Conservation (phyloP, 2,113 vertebrate species). For the Neotoma lepida region DNA sequence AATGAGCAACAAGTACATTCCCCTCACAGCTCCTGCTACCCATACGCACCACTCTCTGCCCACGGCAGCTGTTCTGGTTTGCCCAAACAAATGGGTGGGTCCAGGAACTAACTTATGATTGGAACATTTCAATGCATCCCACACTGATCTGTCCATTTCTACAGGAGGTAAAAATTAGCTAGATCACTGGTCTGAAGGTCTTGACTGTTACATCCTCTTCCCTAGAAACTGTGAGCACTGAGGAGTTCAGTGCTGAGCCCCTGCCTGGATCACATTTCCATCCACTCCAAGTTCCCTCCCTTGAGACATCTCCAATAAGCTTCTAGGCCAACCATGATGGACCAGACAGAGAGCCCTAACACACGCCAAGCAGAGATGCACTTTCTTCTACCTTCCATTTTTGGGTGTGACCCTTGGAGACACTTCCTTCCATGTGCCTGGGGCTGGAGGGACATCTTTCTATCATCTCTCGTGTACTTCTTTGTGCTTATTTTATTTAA, state of each 20-base stretch:
- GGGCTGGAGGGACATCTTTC: neutral
- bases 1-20: neutral
- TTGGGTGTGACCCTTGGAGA: conserved; percentile 20
- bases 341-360: neutral
- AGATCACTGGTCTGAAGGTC: neutral
- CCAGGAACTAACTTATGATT: neutral
- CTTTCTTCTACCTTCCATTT: conserved; percentile 32
- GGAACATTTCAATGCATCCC: neutral
- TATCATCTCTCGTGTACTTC: neutral
- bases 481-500: conserved; percentile 20
- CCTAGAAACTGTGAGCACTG: neutral
- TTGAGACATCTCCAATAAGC: neutral
- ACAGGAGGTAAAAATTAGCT: neutral
- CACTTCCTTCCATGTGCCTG: neutral
- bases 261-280: neutral
- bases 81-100: neutral
- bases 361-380: neutral
- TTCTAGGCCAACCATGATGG: neutral
- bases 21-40: neutral
- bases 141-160: neutral
- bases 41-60: neutral
- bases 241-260: neutral
- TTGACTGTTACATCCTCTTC: fast-evolving
- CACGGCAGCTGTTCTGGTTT: neutral
- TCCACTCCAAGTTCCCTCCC: neutral